phyloP scores from a whole-genome alignment of 64 coral and sea anemone species.

The Montipora cactus region DNA sequence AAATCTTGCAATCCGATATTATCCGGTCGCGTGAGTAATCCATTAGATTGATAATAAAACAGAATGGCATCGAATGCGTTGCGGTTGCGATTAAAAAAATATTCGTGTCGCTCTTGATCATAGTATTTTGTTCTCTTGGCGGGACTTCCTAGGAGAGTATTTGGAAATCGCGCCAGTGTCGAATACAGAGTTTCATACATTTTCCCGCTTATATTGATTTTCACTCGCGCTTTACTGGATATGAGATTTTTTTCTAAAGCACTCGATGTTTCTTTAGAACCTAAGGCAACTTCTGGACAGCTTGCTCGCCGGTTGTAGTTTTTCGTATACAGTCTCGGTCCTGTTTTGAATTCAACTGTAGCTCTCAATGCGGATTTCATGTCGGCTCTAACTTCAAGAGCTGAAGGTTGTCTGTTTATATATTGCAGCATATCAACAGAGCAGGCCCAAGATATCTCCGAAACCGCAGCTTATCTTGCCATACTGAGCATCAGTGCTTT shows the following conservation, averaged over 20 bases:
- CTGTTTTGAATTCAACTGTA: not conserved
- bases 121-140: constrained; percentile 76
- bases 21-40: constrained; percentile 75
- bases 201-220: constrained; percentile 84
- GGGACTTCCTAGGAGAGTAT: constrained; percentile 87
- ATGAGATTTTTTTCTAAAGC: not conserved
- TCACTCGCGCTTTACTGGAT: constrained; percentile 48
- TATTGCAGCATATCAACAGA: constrained; percentile 4
- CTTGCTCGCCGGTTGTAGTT: constrained; percentile 31
- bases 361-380: constrained; percentile 71
- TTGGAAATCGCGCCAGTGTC: constrained; percentile 84
- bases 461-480: not conserved
- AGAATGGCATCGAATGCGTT: constrained; percentile 96
- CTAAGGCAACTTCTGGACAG: constrained; percentile 4
- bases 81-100: constrained; percentile 92
- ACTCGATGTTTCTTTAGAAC: not conserved
- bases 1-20: constrained; percentile 79
- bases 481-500: not conserved
- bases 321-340: not conserved
- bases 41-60: constrained; percentile 97
- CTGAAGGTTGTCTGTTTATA: not conserved
- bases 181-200: constrained; percentile 88
- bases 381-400: not conserved
- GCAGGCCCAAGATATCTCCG: not conserved
- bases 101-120: constrained; percentile 63